Evolutionary conservation across 2,888 invertebrate genomes (phyloP).

Genomic region (Pseudolycoriella hygida): DNA sequence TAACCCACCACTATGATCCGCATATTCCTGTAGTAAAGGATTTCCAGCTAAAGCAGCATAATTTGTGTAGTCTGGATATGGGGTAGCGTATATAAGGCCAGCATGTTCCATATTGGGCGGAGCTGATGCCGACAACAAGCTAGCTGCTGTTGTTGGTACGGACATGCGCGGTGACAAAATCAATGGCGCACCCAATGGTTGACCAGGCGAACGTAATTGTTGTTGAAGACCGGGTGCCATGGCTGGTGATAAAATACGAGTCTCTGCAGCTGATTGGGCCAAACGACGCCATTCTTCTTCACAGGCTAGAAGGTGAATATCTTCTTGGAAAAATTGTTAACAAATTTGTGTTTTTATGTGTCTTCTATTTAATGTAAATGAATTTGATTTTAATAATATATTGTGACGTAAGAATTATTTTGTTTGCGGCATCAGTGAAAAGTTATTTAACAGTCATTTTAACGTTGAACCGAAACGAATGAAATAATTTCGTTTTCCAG

Average conservation of each 20-base stretch:
- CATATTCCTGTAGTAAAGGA: constrained; percentile 69
- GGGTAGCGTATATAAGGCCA: constrained; percentile 63
- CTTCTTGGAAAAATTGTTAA: constrained; percentile 2
- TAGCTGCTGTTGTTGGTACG: constrained; percentile 55
- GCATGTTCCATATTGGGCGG: constrained; percentile 47
- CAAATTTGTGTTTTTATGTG: background rate
- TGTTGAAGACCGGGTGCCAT: constrained; percentile 44
- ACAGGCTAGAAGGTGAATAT: constrained; percentile 37
- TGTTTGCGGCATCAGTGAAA: no score
- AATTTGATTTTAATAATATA: background rate
- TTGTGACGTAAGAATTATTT: no score
- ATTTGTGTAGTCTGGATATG: constrained; percentile 78
- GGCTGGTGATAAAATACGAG: constrained; percentile 46
- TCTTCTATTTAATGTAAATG: background rate
- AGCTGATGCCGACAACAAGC: constrained; percentile 35
- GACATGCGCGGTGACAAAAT: constrained; percentile 84
- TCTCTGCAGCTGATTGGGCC: constrained; percentile 59
- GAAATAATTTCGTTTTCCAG: no score
- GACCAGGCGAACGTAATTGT: constrained; percentile 45
- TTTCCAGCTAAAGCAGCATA: constrained; percentile 72
- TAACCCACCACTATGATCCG: constrained; percentile 93
- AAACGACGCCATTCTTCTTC: constrained; percentile 77
- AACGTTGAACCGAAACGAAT: no score
- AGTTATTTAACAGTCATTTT: no score
- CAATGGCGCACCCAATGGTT: constrained; percentile 75